Percentiles rank a stretch among this genome's conserved stretches.
These are phyloP conservation scores for Brienomyrus brachyistius DNA, from an alignment of 2,113 vertebrate species.

Conservation along the genomic window DNA sequence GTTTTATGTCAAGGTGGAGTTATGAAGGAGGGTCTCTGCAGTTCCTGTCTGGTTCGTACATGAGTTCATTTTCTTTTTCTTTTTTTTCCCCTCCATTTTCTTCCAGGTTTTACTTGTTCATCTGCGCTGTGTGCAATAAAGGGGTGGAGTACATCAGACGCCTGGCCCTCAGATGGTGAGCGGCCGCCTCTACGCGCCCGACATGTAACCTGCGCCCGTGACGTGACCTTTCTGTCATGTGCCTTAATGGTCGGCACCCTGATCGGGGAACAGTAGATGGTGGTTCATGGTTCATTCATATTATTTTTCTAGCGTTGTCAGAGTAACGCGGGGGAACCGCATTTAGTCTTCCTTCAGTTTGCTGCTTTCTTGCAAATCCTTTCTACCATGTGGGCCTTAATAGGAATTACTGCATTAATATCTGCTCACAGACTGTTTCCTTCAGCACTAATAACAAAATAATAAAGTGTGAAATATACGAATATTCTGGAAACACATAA, in stretches of 20 bases:
- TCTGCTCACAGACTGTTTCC: not conserved
- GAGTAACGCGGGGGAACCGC: not conserved
- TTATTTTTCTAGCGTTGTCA: not conserved
- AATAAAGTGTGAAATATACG: not conserved
- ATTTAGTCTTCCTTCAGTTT: not conserved
- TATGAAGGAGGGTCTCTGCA: not conserved
- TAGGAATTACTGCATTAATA: not conserved
- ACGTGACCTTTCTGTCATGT: not conserved
- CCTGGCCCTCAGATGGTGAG: conserved; percentile 81
- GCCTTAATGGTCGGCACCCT: not conserved
- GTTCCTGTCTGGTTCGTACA: not conserved
- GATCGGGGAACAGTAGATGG: not conserved
- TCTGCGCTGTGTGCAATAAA: conserved; percentile 86
- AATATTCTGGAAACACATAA: not conserved
- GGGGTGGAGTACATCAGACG: conserved; percentile 85
- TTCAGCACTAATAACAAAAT: not conserved
- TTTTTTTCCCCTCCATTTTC: not conserved
- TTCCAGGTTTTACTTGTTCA: conserved; percentile 84
- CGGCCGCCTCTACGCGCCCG: not conserved
- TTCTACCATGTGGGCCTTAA: not conserved
- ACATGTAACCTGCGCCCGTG: not conserved
- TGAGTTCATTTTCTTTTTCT: not conserved
- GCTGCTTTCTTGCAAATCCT: not conserved
- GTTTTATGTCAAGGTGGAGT: not conserved
- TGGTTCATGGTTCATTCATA: not conserved